These are phyloP conservation scores for Heterocephalus glaber DNA, from an alignment of 2,113 vertebrate genomes.

Conservation along the genomic window DNA sequence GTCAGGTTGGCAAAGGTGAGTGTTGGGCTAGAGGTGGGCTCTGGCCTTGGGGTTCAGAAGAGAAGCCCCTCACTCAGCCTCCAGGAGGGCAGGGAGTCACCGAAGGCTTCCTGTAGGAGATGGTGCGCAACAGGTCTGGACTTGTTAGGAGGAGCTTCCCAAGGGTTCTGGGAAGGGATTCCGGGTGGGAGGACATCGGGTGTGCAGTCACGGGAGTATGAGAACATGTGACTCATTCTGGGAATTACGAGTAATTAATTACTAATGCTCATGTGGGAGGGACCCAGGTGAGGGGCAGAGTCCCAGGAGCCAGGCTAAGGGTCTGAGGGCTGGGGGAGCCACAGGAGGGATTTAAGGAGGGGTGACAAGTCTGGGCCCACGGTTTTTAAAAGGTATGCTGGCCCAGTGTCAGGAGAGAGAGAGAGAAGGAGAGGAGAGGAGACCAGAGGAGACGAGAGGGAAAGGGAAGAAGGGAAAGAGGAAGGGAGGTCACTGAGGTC, in stretches of 20 bases:
- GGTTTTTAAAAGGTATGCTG: neutral
- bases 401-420: no score
- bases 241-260: constrained; percentile 6
- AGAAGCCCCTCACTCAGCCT: neutral
- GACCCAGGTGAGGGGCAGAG: neutral
- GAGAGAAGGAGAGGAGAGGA: no score
- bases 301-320: neutral
- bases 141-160: constrained; percentile 9
- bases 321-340: neutral
- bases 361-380: neutral
- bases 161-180: neutral
- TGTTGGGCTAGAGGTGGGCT: neutral
- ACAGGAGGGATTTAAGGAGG: neutral
- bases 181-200: neutral
- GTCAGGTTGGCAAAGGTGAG: neutral
- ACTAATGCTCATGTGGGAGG: neutral
- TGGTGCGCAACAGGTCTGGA: neutral
- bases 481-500: neutral
- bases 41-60: neutral
- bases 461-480: neutral
- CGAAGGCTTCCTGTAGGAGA: constrained; percentile 21
- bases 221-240: neutral
- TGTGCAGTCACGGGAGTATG: neutral
- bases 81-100: neutral
- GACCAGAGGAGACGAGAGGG: neutral